Evolutionary conservation across 2,888 invertebrate species (phyloP).

Genomic region (Zootermopsis nevadensis): DNA sequence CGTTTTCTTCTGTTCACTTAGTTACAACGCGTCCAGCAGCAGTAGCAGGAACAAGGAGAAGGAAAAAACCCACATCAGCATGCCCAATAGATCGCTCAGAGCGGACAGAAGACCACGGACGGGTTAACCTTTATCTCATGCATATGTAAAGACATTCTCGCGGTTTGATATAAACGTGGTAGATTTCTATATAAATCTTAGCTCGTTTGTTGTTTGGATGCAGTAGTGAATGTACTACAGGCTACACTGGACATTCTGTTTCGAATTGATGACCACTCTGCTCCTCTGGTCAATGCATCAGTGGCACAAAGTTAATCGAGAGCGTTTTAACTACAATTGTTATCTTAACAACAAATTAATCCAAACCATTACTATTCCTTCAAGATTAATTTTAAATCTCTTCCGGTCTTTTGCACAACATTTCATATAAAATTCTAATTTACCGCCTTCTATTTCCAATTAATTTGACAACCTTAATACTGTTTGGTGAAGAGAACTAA

Average conservation of each 20-base stretch:
- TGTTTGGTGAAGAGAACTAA: no score
- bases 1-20: constrained; percentile 32
- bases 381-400: no score
- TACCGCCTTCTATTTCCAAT: no score
- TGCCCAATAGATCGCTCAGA: constrained; percentile 43
- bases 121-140: constrained; percentile 44
- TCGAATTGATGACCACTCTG: constrained; percentile 19
- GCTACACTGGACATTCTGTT: constrained; percentile 25
- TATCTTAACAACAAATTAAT: no score
- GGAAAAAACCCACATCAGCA: constrained; percentile 37
- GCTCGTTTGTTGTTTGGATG: constrained; percentile 34
- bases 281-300: background rate
- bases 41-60: no score
- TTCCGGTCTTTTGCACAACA: no score
- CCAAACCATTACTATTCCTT: no score
- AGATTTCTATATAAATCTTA: constrained; percentile 41
- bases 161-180: constrained; percentile 44
- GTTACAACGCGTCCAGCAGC: constrained; percentile 33
- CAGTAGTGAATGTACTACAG: background rate
- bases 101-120: background rate
- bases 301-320: background rate
- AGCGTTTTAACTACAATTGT: no score
- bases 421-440: no score
- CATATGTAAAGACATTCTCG: constrained; percentile 43
- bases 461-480: no score